Conservation (phyloP, 2,797 vertebrate genomes). For the Apodemus agrarius region DNA sequence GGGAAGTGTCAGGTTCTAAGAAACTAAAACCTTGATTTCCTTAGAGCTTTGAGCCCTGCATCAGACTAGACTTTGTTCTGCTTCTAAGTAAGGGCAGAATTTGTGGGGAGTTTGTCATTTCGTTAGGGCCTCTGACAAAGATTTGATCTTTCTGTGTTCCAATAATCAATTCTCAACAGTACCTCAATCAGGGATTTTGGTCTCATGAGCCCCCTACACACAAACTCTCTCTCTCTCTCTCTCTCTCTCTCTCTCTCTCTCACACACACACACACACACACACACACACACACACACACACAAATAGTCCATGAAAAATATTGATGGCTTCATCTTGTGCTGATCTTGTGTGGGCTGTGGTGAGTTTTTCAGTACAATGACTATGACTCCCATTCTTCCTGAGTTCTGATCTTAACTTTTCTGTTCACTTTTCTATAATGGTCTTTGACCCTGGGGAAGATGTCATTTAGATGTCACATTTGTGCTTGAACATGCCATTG, state of each 20-base stretch:
- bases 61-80: not conserved
- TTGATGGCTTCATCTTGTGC: not conserved
- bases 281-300: too few relatives aligned
- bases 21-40: not conserved
- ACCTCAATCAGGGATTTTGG: not conserved
- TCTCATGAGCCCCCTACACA: not conserved
- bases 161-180: not conserved
- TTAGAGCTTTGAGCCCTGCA: not conserved
- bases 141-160: not conserved
- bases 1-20: not conserved
- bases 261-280: not conserved
- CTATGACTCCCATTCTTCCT: not conserved
- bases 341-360: not conserved
- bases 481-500: not conserved
- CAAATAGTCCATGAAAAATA: not conserved
- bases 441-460: not conserved
- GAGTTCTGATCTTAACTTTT: not conserved
- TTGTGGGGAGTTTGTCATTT: not conserved
- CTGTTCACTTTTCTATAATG: not conserved
- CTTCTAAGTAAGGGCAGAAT: not conserved
- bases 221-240: too few relatives aligned
- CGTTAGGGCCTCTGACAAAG: not conserved
- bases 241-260: too few relatives aligned
- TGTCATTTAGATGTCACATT: not conserved
- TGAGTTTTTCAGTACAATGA: not conserved